Percentiles rank a stretch among this genome's conserved stretches.
Evolutionary conservation across 2,888 invertebrate genomes (phyloP).

Genomic region (Hydraecia micacea): DNA sequence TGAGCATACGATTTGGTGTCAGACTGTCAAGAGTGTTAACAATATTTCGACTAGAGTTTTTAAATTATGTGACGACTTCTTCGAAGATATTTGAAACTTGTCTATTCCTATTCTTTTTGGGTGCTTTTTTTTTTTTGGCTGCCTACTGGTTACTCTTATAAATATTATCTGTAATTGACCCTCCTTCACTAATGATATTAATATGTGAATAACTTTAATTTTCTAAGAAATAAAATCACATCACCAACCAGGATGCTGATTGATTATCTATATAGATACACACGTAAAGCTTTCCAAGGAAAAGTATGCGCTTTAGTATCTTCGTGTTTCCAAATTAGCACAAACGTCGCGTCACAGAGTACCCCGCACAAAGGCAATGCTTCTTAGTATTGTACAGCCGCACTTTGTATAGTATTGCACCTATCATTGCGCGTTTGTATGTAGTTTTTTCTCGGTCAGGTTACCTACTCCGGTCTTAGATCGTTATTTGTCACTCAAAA

Average conservation of each 20-base stretch:
- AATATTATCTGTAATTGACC: too few species aligned
- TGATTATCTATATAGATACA: not conserved
- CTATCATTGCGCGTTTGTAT: too few species aligned
- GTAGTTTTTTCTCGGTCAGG: not conserved
- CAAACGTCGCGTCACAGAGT: too few species aligned
- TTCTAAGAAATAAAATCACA: too few species aligned
- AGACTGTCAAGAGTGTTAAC: not conserved
- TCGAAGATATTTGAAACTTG: not conserved
- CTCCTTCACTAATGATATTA: too few species aligned
- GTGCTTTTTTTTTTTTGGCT: not conserved
- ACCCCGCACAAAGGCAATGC: not conserved
- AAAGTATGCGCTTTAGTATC: not conserved
- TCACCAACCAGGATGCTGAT: too few species aligned
- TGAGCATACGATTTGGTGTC: not conserved
- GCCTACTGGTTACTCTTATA: not conserved
- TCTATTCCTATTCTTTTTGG: too few species aligned
- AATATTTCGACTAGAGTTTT: not conserved
- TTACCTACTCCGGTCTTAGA: not conserved
- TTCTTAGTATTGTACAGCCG: not conserved
- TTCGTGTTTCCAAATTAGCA: too few species aligned
- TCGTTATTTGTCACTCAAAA: not conserved
- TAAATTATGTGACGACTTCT: not conserved
- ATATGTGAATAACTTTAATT: too few species aligned
- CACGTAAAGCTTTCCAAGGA: not conserved
- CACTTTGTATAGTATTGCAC: too few species aligned